phyloP scores from a whole-genome alignment of 2,113 vertebrate species.

The Lamprotornis superbus region DNA sequence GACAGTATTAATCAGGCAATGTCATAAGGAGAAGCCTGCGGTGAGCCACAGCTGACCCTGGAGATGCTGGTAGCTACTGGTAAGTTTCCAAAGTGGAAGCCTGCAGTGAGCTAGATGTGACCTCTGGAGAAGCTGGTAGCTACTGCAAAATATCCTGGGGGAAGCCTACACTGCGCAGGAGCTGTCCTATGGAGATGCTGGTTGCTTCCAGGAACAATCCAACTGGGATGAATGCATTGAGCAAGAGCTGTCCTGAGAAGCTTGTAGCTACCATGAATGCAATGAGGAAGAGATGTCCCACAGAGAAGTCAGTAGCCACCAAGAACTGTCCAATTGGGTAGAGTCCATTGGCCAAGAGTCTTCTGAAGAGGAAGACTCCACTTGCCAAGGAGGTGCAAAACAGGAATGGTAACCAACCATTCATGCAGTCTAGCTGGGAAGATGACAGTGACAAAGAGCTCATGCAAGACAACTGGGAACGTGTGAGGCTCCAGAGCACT shows the following conservation, averaged over 20 bases:
- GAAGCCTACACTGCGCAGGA: neutral
- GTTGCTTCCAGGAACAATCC: neutral
- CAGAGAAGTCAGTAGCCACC: no score
- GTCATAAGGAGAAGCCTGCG: neutral
- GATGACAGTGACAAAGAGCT: neutral
- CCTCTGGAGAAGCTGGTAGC: fast-evolving
- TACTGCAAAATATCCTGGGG: fast-evolving
- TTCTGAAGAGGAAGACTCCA: neutral
- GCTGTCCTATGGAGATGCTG: fast-evolving
- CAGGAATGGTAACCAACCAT: neutral
- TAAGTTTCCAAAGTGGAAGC: neutral
- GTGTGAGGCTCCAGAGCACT: neutral
- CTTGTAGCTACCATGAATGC: neutral
- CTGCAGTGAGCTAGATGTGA: neutral
- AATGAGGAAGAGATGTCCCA: no score
- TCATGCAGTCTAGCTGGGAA: neutral
- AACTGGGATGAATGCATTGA: neutral
- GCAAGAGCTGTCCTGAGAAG: neutral
- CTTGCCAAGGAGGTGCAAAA: neutral
- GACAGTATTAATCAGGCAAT: no score
- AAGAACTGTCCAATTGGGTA: neutral
- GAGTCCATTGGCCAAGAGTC: neutral
- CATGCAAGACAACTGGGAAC: no score
- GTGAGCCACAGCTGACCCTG: neutral
- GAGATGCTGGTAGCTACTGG: no score